These are phyloP conservation scores for Pelusios castaneus DNA, from an alignment of 2,113 vertebrate genomes.

Conservation along the genomic window DNA sequence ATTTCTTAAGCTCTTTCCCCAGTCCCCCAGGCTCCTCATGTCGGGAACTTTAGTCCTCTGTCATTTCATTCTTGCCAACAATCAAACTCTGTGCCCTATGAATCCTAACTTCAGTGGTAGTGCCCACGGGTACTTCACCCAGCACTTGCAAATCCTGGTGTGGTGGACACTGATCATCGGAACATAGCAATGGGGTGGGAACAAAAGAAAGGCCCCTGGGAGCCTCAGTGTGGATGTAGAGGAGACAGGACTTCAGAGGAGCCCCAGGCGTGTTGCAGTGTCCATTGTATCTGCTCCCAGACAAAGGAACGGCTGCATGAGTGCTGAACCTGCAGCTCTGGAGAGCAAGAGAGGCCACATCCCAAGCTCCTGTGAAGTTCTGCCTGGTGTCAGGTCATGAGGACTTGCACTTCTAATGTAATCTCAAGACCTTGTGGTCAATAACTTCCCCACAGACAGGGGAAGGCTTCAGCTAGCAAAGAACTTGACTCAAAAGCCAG, in stretches of 20 bases:
- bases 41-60: not conserved
- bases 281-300: not conserved
- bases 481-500: not conserved
- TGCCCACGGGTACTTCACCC: not conserved
- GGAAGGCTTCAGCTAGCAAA: not conserved
- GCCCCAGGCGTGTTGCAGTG: no score
- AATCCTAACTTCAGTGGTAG: no score
- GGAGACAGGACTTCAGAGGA: not conserved
- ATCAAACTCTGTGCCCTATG: not conserved
- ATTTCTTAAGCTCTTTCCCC: not conserved
- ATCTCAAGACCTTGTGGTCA: accelerated
- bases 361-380: accelerated
- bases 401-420: not conserved
- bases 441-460: not conserved
- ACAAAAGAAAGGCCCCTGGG: not conserved
- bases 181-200: not conserved
- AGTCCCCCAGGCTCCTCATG: not conserved
- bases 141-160: not conserved
- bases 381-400: accelerated
- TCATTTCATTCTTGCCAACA: not conserved
- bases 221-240: not conserved
- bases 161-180: not conserved
- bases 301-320: not conserved
- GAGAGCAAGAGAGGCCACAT: not conserved
- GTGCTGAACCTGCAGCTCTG: not conserved